Base-by-base conservation (phyloP, 2,113 vertebrate genomes). In the Rhizomys pruinosus region DNA sequence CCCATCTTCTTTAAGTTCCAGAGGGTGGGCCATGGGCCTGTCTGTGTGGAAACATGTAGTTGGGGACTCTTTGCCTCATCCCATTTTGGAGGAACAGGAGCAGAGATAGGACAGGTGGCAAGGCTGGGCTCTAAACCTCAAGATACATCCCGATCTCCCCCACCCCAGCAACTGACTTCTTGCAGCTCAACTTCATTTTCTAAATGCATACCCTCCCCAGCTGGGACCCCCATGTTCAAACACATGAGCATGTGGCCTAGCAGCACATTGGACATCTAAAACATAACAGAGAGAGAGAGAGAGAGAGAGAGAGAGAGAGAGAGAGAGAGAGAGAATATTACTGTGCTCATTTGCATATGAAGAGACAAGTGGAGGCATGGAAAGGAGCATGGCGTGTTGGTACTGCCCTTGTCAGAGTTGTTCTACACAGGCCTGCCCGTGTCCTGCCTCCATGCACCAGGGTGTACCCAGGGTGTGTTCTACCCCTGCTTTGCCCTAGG, bases 11-110 rank as follows among this genome's bases (percentile, higher is more conserved):
- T 16, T 8, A 20, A n/a, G 47, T 15, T 10, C 13, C 11, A 11
- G 22, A 80, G 86, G 17, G 9, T 23, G 32, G 32, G 9, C 10
- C 0, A 0, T 0, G 5, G 7, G 3, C 52, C n/a, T 11, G 2
- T 34, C 55, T 27, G 34, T 13, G 0, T 4, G 19, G 61, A 27
- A 63, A 10, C 11, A 1, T 44, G 6, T 66, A 34, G 9, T 27
- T 66, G 29, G 61, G 61, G 39, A 52, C 20, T 68, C 42, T 29
- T 84, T 47, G 23, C 32, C 13, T 16, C 42, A 7, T 52, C 42
- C 10, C 39, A 68, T 64, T 32, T 68, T n/a, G 63, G 63, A 42
- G 12, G 39, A 34, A 32, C 42, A 68, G 63, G 44, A 84, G 42
- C 63, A 68, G 44, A 68, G 63, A n/a, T 16, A 20, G 63, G 63